phyloP scores from a whole-genome alignment of 2,113 vertebrate species.

The Coracopsis vasa region DNA sequence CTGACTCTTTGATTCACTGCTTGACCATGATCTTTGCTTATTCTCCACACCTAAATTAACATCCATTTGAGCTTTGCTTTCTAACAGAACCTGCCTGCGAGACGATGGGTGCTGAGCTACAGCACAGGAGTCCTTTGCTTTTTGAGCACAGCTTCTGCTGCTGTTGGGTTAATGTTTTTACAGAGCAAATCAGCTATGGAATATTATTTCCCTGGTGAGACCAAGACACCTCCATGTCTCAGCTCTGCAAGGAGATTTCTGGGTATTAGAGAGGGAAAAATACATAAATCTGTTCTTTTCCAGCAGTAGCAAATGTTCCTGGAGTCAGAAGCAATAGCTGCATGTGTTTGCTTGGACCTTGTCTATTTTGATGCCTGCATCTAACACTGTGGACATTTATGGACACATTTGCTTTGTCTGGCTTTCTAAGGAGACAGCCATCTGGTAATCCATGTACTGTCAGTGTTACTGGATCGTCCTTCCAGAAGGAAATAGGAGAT shows the following conservation, averaged over 20 bases:
- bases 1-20: background rate
- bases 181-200: background rate
- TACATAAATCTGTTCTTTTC: background rate
- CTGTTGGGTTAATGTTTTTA: background rate
- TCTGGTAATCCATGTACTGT: background rate
- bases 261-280: background rate
- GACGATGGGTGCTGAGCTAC: background rate
- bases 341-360: constrained; percentile 3
- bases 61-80: background rate
- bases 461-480: background rate
- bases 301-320: background rate
- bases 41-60: background rate
- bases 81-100: background rate
- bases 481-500: background rate
- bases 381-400: background rate
- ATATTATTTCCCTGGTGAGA: constrained; percentile 13
- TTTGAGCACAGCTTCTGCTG: background rate
- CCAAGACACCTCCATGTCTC: background rate
- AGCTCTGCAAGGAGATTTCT: background rate
- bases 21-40: background rate
- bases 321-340: background rate
- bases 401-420: background rate
- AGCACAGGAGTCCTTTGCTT: background rate
- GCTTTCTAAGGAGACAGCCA: background rate
- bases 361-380: background rate